Evolutionary conservation across 2,113 vertebrate genomes (phyloP), one percentile per base, ranked within the genome.

Genomic region (Cheilinus undulatus): DNA sequence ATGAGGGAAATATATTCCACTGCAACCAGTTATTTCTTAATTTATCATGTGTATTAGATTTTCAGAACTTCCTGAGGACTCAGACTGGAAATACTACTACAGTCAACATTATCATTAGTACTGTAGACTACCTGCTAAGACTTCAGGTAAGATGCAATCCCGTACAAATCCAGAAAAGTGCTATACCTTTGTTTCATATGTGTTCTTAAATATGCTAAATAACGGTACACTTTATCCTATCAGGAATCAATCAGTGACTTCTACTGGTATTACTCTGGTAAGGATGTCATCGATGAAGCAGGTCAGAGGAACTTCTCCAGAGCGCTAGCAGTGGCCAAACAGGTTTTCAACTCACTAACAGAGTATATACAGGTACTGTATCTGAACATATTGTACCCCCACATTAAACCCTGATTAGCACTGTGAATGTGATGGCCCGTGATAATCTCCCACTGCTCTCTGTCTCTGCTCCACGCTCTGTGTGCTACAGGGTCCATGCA

Each of bases 201-300:
- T n/a, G 2, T 7, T 22, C 2, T 54, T 26, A 23, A 27, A 23
- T 24, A 2, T 57, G 10, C 7, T 30, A 1, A 12, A 28, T 34
- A 3, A 2, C 34, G 30, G 1, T 12, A 6, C 15, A 51, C 19
- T 38, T 32, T 73, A 81, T 51, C 54, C 69, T 80, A 73, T 26
- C 32, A 99, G 98, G 98, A 99, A 87, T 99, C 98, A 46, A 99
- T 99, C 92, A 99, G 98, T 88, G 98, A 99, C 86, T 99, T 99
- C 91, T 99, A 99, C 86, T 99, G 98, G 98, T 99, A 98, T 90
- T 99, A 99, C 84, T 99, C 98, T 73, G 98, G 98, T 69, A 99
- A 97, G 80, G 97, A 98, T 42, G 52, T 98, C 12, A 99, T 99
- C 79, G 98, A 99, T 83, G 97, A 97, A 69, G 94, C 97, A 19